phyloP scores from a whole-genome alignment of 2,113 vertebrate genomes.

The Garra rufa region DNA sequence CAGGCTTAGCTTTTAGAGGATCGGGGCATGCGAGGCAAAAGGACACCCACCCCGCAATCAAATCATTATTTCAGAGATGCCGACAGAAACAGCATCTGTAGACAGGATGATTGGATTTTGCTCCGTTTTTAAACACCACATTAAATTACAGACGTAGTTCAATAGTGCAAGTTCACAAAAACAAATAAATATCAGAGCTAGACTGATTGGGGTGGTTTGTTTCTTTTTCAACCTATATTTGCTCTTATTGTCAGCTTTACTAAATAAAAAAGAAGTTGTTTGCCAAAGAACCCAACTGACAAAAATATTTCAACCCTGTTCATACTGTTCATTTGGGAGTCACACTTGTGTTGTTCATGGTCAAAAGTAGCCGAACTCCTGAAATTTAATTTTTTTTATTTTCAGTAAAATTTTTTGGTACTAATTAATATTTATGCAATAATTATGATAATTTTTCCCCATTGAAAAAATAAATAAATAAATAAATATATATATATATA shows the following conservation, averaged over 20 bases:
- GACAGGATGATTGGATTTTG: slow-evolving; percentile 37
- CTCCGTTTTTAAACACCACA: slow-evolving; percentile 17
- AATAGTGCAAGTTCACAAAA: background rate
- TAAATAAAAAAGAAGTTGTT: background rate
- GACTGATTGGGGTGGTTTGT: background rate
- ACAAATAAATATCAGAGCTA: slow-evolving; percentile 35
- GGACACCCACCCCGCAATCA: slow-evolving; percentile 3
- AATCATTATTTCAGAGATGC: slow-evolving; percentile 6
- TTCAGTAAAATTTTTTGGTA: too few relatives aligned
- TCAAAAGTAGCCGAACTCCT: too few relatives aligned
- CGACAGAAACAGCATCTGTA: slow-evolving; percentile 29
- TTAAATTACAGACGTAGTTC: slow-evolving; percentile 7
- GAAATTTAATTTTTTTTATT: too few relatives aligned
- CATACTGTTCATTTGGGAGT: too few relatives aligned
- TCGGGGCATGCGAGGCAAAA: background rate
- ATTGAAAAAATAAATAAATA: too few relatives aligned
- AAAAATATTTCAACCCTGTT: too few relatives aligned
- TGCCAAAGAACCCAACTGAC: background rate
- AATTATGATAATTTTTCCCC: too few relatives aligned
- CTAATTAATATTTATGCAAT: too few relatives aligned
- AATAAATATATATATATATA: too few relatives aligned
- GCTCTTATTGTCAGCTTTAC: background rate
- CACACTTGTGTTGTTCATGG: too few relatives aligned
- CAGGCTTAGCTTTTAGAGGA: slow-evolving; percentile 24
- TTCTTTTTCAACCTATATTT: background rate